Percentiles rank a stretch among this genome's conserved stretches.
Evolutionary conservation across 2,888 invertebrate genomes (phyloP).

Genomic region (Drosophila diplacantha): DNA sequence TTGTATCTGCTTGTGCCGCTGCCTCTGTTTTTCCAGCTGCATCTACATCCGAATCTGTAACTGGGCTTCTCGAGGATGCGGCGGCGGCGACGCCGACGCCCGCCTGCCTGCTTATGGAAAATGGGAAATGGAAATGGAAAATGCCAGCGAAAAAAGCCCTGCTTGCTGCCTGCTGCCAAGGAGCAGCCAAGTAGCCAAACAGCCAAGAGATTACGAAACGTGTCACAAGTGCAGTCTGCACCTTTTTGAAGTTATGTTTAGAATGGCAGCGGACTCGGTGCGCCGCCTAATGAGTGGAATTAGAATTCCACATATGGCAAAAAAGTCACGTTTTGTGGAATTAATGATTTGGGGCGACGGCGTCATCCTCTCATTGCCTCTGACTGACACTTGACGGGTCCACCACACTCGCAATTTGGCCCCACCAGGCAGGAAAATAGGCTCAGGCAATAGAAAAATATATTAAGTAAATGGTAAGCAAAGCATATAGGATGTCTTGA

Average conservation of each 20-base stretch:
- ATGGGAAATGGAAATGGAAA: constrained; percentile 39
- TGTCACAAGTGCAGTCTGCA: constrained; percentile 71
- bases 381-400: constrained; percentile 27
- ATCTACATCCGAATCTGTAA: constrained; percentile 44
- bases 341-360: constrained; percentile 72
- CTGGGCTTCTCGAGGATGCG: constrained; percentile 40
- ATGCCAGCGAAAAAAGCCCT: constrained; percentile 49
- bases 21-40: constrained; percentile 27
- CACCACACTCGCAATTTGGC: constrained; percentile 15
- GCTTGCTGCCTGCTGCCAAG: constrained; percentile 10
- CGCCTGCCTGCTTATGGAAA: constrained; percentile 63
- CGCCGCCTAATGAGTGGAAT: constrained; percentile 68
- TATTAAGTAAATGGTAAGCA: background rate
- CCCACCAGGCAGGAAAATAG: background rate
- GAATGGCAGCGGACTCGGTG: constrained; percentile 51
- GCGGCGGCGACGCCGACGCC: constrained; percentile 6
- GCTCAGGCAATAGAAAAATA: background rate
- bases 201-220: constrained; percentile 69
- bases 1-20: constrained; percentile 28
- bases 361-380: constrained; percentile 38
- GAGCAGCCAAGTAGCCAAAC: constrained; percentile 13
- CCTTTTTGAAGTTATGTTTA: constrained; percentile 71
- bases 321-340: constrained; percentile 70
- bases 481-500: background rate
- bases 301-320: constrained; percentile 73